A percentile compares a stretch with the other conserved stretches of the same genome.
These are phyloP conservation scores for Lepidiolamprologus cunningtoni DNA, from an alignment of 2,113 vertebrate species.

Conservation along the genomic window DNA sequence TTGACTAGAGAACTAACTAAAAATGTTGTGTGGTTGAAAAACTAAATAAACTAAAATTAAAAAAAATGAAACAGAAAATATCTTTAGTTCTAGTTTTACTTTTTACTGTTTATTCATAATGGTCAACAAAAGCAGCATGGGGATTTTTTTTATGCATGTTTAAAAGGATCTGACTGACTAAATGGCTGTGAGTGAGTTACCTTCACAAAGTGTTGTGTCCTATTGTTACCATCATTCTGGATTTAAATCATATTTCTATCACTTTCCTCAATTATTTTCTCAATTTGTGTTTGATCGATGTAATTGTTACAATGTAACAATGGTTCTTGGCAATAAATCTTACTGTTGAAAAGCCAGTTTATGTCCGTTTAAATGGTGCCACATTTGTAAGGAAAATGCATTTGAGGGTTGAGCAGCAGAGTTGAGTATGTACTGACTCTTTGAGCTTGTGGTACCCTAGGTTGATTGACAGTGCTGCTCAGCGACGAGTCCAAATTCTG, in stretches of 20 bases:
- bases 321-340: background rate
- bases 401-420: background rate
- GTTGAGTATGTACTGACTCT: background rate
- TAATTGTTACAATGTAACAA: background rate
- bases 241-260: background rate
- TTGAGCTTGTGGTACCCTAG: background rate
- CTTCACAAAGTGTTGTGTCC: background rate
- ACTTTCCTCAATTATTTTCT: background rate
- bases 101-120: background rate
- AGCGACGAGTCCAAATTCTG: accelerated
- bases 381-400: background rate
- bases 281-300: background rate
- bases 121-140: background rate
- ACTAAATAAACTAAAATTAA: accelerated
- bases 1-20: background rate
- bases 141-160: background rate
- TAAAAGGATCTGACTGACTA: background rate
- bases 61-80: background rate
- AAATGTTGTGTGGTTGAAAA: background rate
- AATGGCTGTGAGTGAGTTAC: background rate
- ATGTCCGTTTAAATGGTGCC: accelerated
- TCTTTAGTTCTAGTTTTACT: background rate
- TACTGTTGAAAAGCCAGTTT: background rate
- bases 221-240: background rate
- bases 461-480: background rate